Conservation (phyloP, 2,888 invertebrate genomes). For the Tenthredo distinguenda region DNA sequence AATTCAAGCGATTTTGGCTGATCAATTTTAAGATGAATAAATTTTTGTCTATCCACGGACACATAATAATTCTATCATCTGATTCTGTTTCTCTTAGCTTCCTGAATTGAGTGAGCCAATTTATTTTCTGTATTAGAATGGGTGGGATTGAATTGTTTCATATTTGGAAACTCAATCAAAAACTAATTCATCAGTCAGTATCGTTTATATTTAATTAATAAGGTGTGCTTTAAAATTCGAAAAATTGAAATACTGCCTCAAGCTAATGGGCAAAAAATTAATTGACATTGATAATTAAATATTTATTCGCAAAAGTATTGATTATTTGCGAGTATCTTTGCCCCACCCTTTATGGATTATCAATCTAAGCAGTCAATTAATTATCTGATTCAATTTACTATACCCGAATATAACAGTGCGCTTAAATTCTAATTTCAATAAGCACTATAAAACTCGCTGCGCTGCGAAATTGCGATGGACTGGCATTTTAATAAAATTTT, state of each 20-base stretch:
- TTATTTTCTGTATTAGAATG: not conserved
- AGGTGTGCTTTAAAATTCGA: not conserved
- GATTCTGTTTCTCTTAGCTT: not conserved
- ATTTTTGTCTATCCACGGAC: not conserved
- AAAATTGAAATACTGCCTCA: constrained; percentile 2
- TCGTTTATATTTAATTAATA: not conserved
- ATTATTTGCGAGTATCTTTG: not conserved
- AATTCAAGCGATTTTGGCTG: not conserved
- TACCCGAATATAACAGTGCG: not conserved
- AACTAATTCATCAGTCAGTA: not conserved
- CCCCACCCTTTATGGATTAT: not conserved
- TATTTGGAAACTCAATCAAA: not conserved
- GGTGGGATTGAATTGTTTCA: not conserved
- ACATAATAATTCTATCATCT: no score
- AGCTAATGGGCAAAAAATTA: not conserved
- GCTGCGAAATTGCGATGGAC: not conserved
- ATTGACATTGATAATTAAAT: not conserved
- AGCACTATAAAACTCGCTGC: not conserved
- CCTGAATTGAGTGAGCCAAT: not conserved
- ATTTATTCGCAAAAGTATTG: not conserved
- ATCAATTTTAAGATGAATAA: not conserved
- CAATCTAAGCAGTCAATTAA: not conserved
- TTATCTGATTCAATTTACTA: not conserved
- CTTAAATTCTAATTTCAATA: not conserved
- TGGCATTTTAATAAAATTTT: not conserved